Evolutionary conservation across 2,113 vertebrate genomes (phyloP).

Genomic region (Rhynchomys soricoides): DNA sequence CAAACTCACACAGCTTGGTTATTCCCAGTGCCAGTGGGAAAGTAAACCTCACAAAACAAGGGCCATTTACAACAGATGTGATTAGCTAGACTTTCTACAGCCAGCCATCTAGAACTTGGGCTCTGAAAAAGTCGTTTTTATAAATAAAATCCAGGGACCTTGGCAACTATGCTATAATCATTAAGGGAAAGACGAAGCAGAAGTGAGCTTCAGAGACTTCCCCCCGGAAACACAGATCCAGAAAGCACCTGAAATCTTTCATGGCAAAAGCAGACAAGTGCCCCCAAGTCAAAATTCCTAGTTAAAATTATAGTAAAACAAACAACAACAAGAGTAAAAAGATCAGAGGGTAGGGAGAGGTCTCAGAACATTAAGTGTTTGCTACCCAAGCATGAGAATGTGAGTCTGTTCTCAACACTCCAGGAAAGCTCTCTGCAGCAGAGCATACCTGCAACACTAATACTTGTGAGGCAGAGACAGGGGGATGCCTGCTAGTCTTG

Average conservation of each 20-base stretch:
- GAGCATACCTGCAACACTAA: neutral
- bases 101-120: neutral
- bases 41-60: slow-evolving; percentile 25
- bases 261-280: neutral
- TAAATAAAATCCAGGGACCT: slow-evolving; percentile 30
- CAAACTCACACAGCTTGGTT: neutral
- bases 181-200: neutral
- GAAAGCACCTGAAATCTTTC: neutral
- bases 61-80: neutral
- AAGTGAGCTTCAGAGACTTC: neutral
- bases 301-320: neutral
- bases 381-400: neutral
- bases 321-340: neutral
- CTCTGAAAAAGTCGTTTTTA: neutral
- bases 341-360: neutral
- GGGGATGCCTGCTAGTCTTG: neutral
- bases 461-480: neutral
- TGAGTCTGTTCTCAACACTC: neutral
- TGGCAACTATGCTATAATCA: neutral
- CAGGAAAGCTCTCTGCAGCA: neutral
- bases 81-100: neutral
- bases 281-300: neutral
- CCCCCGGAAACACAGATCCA: neutral
- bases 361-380: neutral
- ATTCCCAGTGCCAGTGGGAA: neutral